Conservation (phyloP, 2,888 invertebrate species). For the Dioctria linearis region DNA sequence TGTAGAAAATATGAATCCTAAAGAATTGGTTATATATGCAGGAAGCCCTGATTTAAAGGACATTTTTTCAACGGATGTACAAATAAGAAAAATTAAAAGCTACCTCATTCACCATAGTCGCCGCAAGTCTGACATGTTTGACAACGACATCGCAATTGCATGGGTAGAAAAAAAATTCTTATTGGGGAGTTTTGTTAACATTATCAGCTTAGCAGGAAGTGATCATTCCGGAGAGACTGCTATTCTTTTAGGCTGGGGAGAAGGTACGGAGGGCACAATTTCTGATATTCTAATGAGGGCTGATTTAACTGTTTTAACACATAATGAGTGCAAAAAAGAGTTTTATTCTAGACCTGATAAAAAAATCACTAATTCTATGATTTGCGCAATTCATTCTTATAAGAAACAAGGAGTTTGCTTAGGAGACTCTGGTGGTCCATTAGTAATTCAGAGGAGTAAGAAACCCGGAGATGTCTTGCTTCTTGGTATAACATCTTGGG, state of each 20-base stretch:
- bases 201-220: background rate
- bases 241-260: background rate
- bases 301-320: background rate
- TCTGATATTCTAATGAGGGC: background rate
- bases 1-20: too few relatives aligned
- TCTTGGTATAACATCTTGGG: background rate
- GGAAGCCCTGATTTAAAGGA: too few relatives aligned
- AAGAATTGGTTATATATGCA: too few relatives aligned
- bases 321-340: background rate
- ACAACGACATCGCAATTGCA: background rate
- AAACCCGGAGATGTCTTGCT: background rate
- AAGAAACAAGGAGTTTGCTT: background rate
- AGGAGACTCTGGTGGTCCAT: constrained; percentile 2
- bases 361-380: background rate
- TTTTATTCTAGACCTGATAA: background rate
- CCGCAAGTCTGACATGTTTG: background rate
- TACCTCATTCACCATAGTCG: background rate
- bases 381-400: background rate
- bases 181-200: background rate
- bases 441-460: background rate
- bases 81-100: background rate
- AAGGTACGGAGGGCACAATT: background rate
- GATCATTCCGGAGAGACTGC: background rate
- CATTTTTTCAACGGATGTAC: background rate
- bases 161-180: background rate